Evolutionary conservation across 2,888 invertebrate species (phyloP).

Genomic region (Hydrotaea cyrtoneurina): DNA sequence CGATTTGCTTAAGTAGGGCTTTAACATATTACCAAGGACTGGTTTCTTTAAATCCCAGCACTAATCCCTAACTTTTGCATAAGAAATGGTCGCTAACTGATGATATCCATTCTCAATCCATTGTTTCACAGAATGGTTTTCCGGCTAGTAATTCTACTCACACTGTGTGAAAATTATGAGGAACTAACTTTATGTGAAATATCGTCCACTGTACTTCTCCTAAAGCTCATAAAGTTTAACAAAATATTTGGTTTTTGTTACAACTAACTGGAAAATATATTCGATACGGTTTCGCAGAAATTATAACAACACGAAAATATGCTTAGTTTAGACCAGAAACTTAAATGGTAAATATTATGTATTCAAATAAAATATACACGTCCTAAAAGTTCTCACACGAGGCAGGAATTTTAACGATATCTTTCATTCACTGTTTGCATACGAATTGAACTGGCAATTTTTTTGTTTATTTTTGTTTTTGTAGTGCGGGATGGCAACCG

Average conservation of each 20-base stretch:
- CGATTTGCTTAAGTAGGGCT: no score
- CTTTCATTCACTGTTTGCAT: conserved; percentile 9
- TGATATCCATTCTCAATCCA: no score
- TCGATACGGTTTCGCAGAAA: background rate
- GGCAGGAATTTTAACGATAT: background rate
- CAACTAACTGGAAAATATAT: no score
- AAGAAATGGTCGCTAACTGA: no score
- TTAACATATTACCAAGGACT: no score
- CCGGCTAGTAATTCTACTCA: no score
- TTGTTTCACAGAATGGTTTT: no score
- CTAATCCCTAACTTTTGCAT: no score
- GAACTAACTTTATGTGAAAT: no score
- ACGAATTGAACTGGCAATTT: background rate
- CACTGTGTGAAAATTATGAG: no score
- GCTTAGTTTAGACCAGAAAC: background rate
- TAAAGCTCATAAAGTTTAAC: background rate
- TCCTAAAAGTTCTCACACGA: background rate
- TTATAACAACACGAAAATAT: background rate
- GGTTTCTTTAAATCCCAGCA: no score
- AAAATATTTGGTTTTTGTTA: background rate
- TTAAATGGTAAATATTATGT: background rate
- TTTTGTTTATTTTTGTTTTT: background rate
- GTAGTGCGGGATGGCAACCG: background rate
- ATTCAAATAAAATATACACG: background rate
- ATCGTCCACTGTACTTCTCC: background rate